Percentiles rank a stretch among this genome's conserved stretches.
phyloP scores from a whole-genome alignment of 2,113 vertebrate genomes.

The Psittacus erithacus region DNA sequence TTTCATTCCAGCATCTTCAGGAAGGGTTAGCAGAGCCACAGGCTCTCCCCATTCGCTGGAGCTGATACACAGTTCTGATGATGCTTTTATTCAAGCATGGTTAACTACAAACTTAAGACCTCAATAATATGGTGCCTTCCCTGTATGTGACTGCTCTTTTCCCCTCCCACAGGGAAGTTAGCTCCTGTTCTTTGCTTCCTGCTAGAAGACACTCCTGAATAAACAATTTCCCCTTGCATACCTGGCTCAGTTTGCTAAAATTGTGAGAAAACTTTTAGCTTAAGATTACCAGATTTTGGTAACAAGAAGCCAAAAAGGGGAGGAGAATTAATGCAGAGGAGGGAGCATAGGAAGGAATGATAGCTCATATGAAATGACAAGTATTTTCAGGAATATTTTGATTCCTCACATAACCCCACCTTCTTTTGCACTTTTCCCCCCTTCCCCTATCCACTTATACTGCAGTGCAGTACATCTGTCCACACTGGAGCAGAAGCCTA shows the following conservation, averaged over 20 bases:
- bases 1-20: not conserved
- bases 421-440: not conserved
- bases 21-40: not conserved
- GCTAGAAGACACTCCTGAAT: constrained; percentile 61
- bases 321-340: not conserved
- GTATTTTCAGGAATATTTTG: not conserved
- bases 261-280: not conserved
- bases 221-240: constrained; percentile 41
- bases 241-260: constrained; percentile 3
- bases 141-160: constrained; percentile 58
- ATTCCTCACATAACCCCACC: not conserved
- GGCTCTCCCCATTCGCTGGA: not conserved
- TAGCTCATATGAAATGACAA: not conserved
- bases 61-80: not conserved
- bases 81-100: not conserved
- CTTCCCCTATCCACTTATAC: not conserved
- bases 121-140: not conserved
- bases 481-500: not conserved
- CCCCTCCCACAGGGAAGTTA: constrained; percentile 66
- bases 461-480: not conserved
- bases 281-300: not conserved
- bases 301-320: not conserved
- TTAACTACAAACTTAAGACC: not conserved
- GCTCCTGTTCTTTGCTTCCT: constrained; percentile 68
- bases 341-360: not conserved